Evolutionary conservation across 2,797 vertebrate genomes (phyloP).

Genomic region (Onychomys torridus): DNA sequence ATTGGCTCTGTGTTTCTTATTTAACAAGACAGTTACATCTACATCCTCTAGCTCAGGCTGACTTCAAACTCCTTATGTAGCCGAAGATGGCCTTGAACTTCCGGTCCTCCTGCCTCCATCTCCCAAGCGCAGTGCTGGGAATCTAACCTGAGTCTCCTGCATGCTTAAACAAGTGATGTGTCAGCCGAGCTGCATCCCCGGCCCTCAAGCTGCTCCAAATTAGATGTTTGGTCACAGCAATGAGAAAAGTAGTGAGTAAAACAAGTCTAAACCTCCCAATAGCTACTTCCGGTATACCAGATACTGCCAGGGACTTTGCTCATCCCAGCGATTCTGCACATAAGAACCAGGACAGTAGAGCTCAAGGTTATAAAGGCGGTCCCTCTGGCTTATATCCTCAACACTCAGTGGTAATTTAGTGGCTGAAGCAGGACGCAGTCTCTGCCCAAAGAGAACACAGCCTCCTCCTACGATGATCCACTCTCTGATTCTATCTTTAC

Average conservation of each 20-base stretch:
- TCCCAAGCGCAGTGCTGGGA: background rate
- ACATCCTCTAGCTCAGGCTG: background rate
- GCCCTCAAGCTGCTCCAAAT: no score
- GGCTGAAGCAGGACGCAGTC: background rate
- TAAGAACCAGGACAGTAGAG: background rate
- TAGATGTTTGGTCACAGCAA: background rate
- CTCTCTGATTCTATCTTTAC: conserved; percentile 59
- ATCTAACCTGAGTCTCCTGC: background rate
- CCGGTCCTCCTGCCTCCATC: background rate
- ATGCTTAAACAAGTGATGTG: background rate
- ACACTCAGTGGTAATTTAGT: background rate
- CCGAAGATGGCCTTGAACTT: conserved; percentile 10
- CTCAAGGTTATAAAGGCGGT: background rate
- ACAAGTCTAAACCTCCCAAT: background rate
- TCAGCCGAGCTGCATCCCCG: background rate
- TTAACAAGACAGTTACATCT: no score
- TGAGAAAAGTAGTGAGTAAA: background rate
- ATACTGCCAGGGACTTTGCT: background rate
- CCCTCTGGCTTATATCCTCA: background rate
- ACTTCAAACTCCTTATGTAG: background rate
- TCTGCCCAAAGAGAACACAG: background rate
- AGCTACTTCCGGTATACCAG: background rate
- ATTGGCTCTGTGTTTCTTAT: no score
- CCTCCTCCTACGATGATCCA: background rate
- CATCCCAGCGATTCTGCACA: background rate